phyloP scores from a whole-genome alignment of 2,888 invertebrate genomes.

The Cryptocheilus praepositus region DNA sequence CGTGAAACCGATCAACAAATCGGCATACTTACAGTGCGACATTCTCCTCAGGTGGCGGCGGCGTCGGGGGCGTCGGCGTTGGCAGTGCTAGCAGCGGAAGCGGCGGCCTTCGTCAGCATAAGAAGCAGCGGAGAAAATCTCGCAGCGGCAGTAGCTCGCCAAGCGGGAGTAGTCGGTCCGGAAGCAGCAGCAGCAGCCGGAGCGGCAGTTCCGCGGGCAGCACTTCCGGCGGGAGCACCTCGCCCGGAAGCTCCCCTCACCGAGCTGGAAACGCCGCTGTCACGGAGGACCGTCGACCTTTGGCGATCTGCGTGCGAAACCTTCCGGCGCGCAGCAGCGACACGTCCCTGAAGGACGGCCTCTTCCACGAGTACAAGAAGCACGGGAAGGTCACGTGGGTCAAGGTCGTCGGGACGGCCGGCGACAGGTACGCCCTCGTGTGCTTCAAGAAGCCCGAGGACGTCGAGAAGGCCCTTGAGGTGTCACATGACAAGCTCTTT shows the following conservation, averaged over 20 bases:
- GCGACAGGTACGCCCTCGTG: slow-evolving; percentile 94
- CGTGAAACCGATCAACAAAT: too few species aligned
- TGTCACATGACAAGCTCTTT: slow-evolving; percentile 96
- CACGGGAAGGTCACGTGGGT: slow-evolving; percentile 98
- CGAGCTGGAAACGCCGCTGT: slow-evolving; percentile 75
- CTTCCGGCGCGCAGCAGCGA: slow-evolving; percentile 92
- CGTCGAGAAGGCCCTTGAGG: slow-evolving; percentile 96
- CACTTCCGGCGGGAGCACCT: slow-evolving; percentile 77
- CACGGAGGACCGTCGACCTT: slow-evolving; percentile 84
- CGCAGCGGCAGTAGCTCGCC: slow-evolving; percentile 71
- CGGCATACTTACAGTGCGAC: too few species aligned
- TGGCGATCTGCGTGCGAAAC: slow-evolving; percentile 94
- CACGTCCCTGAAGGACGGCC: slow-evolving; percentile 96
- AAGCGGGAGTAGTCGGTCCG: slow-evolving; percentile 76
- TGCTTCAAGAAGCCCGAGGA: slow-evolving; percentile 98
- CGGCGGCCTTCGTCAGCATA: slow-evolving; percentile 74
- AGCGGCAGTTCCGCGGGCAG: slow-evolving; percentile 77
- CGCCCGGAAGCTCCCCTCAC: slow-evolving; percentile 78
- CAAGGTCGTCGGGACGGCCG: slow-evolving; percentile 92
- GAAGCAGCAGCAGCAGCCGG: slow-evolving; percentile 73
- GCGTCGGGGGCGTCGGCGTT: slow-evolving; percentile 39
- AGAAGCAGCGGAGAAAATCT: slow-evolving; percentile 72
- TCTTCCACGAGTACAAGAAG: slow-evolving; percentile 99
- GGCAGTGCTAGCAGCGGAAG: slow-evolving; percentile 65
- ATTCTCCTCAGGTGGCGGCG: slow-evolving; percentile 1